Evolutionary conservation across 1,140 invertebrate species (phyloP), one percentile per base, ranked within the genome.

Genomic region (Trinorchestia longiramus): DNA sequence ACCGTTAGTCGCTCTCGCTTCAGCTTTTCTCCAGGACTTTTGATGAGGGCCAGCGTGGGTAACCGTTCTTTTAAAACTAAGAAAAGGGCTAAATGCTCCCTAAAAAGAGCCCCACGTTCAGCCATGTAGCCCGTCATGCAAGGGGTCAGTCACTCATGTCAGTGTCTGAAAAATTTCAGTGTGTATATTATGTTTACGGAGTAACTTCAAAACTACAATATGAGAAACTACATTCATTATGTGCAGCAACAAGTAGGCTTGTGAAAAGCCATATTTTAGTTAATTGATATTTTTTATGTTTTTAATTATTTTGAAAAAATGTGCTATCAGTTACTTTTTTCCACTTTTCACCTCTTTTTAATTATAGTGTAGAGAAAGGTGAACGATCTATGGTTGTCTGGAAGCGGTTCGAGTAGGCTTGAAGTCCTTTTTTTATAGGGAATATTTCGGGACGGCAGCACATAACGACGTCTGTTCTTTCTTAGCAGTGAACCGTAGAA

Each of bases 1-100:
- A 94, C 43, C 92, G 45, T 94, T 94, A 45, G 92, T 94, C 92
- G 92, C 92, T 94, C 92, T 94, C 92, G 43, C 92, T 11, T 94
- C 44, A 40, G 40, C 92, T 45, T 94, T 94, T 94, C 92, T 94
- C 44, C 44, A 45, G n/a, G 92, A 94, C 92, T 94, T 94, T 94
- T 94, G 92, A 94, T 94, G 92, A 94, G 47, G 92, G 92, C 92
- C 19, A 94, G 43, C 43, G 41, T 43, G 40, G 42, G 92, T 11
- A 94, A 40, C 40, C 44, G 92, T 11, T 94, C 44, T 47, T 47
- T 94, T 94, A 44, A 94, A 94, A 94, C 43, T n/a, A 43, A 45
- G 40, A 94, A 40, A 45, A 45, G 92, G 92, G 92, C 92, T 94
- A 23, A 40, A n/a, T 44, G 43, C 88, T 88, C 88, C 88, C 19